Percentiles rank a stretch among this genome's conserved stretches.
Evolutionary conservation across 2,888 invertebrate genomes (phyloP).

Genomic region (Leptinotarsa rubiginosa): DNA sequence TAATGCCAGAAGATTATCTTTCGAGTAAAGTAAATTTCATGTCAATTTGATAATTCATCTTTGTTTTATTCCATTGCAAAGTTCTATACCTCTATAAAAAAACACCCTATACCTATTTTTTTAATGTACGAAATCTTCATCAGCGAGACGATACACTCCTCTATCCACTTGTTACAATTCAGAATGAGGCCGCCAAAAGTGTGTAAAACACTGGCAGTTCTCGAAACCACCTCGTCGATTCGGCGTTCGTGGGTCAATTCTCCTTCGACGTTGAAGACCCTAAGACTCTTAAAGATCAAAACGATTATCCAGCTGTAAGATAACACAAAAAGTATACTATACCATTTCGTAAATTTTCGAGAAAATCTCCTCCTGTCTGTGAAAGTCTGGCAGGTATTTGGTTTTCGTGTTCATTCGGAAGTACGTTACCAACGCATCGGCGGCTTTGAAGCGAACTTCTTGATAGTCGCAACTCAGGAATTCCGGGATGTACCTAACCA

Average conservation of each 20-base stretch:
- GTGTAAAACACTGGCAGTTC: constrained; percentile 72
- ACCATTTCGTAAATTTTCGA: constrained; percentile 57
- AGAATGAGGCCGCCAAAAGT: constrained; percentile 69
- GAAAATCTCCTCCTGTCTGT: constrained; percentile 58
- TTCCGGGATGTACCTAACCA: constrained; percentile 52
- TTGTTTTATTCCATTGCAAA: too few relatives aligned
- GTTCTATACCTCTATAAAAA: background rate
- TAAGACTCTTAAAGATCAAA: constrained; percentile 49
- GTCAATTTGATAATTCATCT: too few relatives aligned
- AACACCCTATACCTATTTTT: constrained; percentile 45
- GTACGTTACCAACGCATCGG: constrained; percentile 61
- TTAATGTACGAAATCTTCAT: constrained; percentile 70
- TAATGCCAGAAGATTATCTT: too few relatives aligned
- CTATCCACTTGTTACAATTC: constrained; percentile 68
- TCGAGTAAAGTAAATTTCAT: too few relatives aligned
- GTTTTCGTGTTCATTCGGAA: constrained; percentile 52
- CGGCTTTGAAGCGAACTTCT: constrained; percentile 64
- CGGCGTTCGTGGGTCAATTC: constrained; percentile 64
- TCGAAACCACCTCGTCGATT: constrained; percentile 72
- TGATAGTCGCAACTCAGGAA: constrained; percentile 64
- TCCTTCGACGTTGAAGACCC: constrained; percentile 64
- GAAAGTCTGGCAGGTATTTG: constrained; percentile 46
- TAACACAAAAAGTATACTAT: constrained; percentile 13
- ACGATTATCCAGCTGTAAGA: background rate
- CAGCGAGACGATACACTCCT: constrained; percentile 69